These are phyloP conservation scores for Luperina nickerlii DNA, from an alignment of 2,888 invertebrate species.

Conservation along the genomic window DNA sequence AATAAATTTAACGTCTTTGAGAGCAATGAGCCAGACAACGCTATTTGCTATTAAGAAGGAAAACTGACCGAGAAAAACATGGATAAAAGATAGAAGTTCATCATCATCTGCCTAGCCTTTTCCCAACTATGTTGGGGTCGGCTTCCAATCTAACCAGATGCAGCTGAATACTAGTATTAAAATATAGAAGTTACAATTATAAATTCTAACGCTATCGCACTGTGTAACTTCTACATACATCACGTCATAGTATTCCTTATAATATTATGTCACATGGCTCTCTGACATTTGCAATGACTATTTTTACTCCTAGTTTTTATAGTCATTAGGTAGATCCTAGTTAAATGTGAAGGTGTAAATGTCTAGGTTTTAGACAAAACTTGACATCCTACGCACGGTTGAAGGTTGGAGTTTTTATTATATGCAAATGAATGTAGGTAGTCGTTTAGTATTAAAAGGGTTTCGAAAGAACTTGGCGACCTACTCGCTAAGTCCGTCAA, in stretches of 20 bases:
- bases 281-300: constrained; percentile 56
- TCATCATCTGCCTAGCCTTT: too few species aligned
- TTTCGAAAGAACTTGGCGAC: constrained; percentile 10
- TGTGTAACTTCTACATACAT: neutral
- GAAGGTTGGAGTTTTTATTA: constrained; percentile 31
- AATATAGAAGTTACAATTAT: too few species aligned
- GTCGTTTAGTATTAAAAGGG: neutral
- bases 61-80: neutral
- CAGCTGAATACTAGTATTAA: too few species aligned
- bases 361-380: constrained; percentile 41
- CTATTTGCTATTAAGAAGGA: neutral
- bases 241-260: neutral
- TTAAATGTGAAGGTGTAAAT: constrained; percentile 29
- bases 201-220: too few species aligned
- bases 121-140: too few species aligned
- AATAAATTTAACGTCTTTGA: too few species aligned
- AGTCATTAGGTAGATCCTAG: constrained; percentile 51
- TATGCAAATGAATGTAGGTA: constrained; percentile 16
- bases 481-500: neutral
- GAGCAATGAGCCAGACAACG: too few species aligned
- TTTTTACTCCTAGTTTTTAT: constrained; percentile 59
- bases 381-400: constrained; percentile 19
- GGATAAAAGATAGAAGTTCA: neutral
- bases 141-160: too few species aligned
- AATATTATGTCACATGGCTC: neutral